phyloP scores from a whole-genome alignment of 2,113 vertebrate genomes.

The Corvus cornix region DNA sequence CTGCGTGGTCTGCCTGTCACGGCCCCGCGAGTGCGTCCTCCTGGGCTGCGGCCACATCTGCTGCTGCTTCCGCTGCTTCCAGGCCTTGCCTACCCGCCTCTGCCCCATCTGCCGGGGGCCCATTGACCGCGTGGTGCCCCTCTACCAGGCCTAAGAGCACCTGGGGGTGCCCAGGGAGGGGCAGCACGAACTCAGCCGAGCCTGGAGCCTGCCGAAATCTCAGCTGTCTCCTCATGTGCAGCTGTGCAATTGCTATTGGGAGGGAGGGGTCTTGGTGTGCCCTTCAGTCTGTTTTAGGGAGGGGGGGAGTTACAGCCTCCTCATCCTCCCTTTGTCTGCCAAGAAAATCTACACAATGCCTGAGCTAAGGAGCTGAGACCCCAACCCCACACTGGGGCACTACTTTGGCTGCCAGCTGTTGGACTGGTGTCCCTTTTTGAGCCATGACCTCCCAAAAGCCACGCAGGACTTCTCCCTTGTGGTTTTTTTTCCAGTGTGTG shows the following conservation, averaged over 20 bases:
- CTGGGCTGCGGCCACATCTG: conserved; percentile 87
- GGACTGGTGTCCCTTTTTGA: neutral
- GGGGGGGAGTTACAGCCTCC: neutral
- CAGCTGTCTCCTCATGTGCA: neutral
- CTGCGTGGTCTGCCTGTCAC: conserved; percentile 81
- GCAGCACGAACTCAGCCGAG: accelerated
- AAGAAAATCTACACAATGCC: neutral
- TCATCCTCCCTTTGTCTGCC: neutral
- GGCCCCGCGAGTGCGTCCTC: conserved; percentile 78
- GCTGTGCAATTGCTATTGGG: neutral
- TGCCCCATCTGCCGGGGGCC: conserved; percentile 85
- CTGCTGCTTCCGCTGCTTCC: conserved; percentile 85
- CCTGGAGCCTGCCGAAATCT: neutral
- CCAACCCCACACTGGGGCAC: accelerated
- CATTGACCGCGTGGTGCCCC: conserved; percentile 81
- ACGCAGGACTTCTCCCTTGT: neutral
- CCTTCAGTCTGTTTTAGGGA: neutral
- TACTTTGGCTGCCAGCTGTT: neutral
- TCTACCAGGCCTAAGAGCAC: conserved; percentile 69
- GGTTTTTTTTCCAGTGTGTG: neutral
- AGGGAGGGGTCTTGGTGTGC: neutral
- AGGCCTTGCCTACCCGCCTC: conserved; percentile 71
- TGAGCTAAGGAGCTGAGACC: neutral
- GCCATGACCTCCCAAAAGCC: neutral
- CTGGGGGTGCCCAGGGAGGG: neutral